Evolutionary conservation across 1,140 invertebrate species (phyloP).

Genomic region (Arctopsyche grandis): DNA sequence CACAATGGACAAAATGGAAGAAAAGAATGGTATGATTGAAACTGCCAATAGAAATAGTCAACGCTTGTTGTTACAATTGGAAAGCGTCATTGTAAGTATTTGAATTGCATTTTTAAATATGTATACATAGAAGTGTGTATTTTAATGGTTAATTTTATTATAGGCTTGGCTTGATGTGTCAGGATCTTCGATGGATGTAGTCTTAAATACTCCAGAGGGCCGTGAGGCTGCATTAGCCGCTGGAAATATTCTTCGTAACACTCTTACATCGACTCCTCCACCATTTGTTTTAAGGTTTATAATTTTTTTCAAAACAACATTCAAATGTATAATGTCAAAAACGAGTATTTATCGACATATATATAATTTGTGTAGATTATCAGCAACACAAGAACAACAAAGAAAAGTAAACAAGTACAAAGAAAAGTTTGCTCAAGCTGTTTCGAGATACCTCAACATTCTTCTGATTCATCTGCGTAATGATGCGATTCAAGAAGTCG

Average conservation of each 20-base stretch:
- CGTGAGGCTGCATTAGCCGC: slow-evolving; percentile 82
- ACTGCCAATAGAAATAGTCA: slow-evolving; percentile 87
- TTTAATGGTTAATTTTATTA: slow-evolving; percentile 49
- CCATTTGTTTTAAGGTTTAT: slow-evolving; percentile 49
- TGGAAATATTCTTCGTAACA: slow-evolving; percentile 81
- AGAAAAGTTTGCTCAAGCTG: slow-evolving; percentile 83
- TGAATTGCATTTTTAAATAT: neutral
- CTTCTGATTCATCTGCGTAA: slow-evolving; percentile 88
- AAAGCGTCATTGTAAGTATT: slow-evolving; percentile 79
- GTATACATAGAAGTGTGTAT: neutral
- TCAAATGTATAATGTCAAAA: neutral
- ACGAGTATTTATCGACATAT: neutral
- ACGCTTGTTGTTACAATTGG: slow-evolving; percentile 80
- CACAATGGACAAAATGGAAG: slow-evolving; percentile 90
- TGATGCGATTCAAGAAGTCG: slow-evolving; percentile 57
- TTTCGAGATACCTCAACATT: slow-evolving; percentile 91
- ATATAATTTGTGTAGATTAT: slow-evolving; percentile 67
- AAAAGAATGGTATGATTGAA: slow-evolving; percentile 90
- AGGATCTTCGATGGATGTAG: slow-evolving; percentile 49
- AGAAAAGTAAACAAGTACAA: slow-evolving; percentile 85
- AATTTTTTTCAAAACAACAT: neutral
- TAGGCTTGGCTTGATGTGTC: slow-evolving; percentile 79
- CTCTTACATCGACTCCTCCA: slow-evolving; percentile 71
- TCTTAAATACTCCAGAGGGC: slow-evolving; percentile 76
- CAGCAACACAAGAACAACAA: slow-evolving; percentile 89